Evolutionary conservation across 2,888 invertebrate species (phyloP).

Genomic region (Panzeria rudis): DNA sequence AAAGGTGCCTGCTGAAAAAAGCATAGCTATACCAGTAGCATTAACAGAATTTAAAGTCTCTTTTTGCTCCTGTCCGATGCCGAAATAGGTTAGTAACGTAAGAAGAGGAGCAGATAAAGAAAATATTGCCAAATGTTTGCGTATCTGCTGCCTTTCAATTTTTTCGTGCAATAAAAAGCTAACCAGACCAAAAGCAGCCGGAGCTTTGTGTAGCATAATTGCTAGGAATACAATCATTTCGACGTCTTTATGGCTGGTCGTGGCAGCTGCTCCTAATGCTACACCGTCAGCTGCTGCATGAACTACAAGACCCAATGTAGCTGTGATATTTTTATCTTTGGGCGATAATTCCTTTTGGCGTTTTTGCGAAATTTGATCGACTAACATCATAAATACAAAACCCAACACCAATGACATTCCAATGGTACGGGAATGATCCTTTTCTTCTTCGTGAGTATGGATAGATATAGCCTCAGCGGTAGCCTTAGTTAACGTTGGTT

Average conservation of each 20-base stretch:
- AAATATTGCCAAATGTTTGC: constrained; percentile 95
- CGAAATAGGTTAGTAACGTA: constrained; percentile 95
- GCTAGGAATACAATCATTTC: constrained; percentile 99
- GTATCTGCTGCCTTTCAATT: constrained; percentile 92
- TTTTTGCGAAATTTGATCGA: constrained; percentile 91
- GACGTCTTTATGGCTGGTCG: constrained; percentile 97
- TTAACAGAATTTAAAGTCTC: constrained; percentile 94
- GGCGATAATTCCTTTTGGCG: constrained; percentile 84
- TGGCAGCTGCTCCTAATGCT: constrained; percentile 98
- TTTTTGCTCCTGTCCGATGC: constrained; percentile 96
- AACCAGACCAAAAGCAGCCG: constrained; percentile 98
- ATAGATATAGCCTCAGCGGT: not conserved
- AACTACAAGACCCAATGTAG: constrained; percentile 98
- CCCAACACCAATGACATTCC: constrained; percentile 96
- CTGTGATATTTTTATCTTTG: constrained; percentile 92
- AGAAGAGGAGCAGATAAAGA: constrained; percentile 95
- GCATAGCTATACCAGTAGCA: constrained; percentile 98
- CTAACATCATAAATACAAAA: constrained; percentile 98
- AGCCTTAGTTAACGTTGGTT: constrained; percentile 9
- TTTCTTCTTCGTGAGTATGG: constrained; percentile 17
- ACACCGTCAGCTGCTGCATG: constrained; percentile 99
- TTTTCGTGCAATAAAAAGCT: constrained; percentile 98
- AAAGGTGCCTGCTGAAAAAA: constrained; percentile 99
- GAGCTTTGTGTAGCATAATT: constrained; percentile 99
- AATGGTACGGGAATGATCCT: constrained; percentile 85